A percentile compares a stretch with the other conserved stretches of the same genome.
Evolutionary conservation across 2,888 invertebrate species (phyloP).

Genomic region (Pristionchus exspectatus): DNA sequence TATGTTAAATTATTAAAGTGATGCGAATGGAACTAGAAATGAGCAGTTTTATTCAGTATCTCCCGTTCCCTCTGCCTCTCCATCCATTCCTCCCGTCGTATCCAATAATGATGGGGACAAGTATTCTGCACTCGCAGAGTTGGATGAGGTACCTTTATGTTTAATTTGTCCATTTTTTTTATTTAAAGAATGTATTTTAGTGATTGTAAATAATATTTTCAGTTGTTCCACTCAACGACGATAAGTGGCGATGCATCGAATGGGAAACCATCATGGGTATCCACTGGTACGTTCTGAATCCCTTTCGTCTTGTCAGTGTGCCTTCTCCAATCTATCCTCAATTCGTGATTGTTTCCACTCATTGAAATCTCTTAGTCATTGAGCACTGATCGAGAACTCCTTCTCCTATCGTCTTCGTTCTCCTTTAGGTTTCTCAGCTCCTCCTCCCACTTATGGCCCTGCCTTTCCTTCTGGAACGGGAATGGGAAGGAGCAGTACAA

Average conservation of each 20-base stretch:
- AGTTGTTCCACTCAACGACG: slow-evolving; percentile 49
- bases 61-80: neutral
- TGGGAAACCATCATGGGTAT: slow-evolving; percentile 50
- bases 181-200: neutral
- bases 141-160: slow-evolving; percentile 57
- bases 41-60: neutral
- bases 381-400: neutral
- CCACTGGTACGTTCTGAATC: neutral
- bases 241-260: slow-evolving; percentile 41
- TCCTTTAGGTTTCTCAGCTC: slow-evolving; percentile 47
- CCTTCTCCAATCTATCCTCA: neutral
- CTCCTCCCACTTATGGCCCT: slow-evolving; percentile 4
- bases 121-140: slow-evolving; percentile 62
- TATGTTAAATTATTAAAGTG: neutral
- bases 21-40: neutral
- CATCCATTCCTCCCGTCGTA: neutral
- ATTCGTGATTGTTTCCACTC: slow-evolving; percentile 11
- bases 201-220: neutral
- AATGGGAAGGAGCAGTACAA: slow-evolving; percentile 44
- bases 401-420: neutral
- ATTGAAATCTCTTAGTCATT: neutral
- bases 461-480: slow-evolving; percentile 5
- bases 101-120: slow-evolving; percentile 56
- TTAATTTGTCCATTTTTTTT: neutral
- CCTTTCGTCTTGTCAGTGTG: neutral